Conservation (phyloP, 2,797 vertebrate species). For the Melanotaenia pygmaea region DNA sequence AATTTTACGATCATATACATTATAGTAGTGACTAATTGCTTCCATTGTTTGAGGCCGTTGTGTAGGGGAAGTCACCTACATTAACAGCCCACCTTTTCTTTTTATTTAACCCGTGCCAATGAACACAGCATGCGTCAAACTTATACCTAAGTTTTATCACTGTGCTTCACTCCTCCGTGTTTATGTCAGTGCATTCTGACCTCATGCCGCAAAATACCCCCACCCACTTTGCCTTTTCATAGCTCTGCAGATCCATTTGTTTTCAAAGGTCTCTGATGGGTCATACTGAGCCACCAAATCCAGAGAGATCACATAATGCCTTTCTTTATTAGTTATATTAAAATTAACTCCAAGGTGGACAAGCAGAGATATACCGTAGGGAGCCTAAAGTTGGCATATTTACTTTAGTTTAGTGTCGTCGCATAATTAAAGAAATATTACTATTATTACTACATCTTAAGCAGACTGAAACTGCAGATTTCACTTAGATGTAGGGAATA, state of each 20-base stretch:
- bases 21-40: constrained; percentile 30
- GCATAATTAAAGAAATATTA: neutral
- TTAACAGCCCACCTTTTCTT: constrained; percentile 45
- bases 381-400: neutral
- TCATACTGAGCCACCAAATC: constrained; percentile 48
- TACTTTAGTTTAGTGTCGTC: neutral
- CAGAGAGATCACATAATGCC: constrained; percentile 35
- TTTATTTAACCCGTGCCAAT: constrained; percentile 48
- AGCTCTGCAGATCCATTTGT: constrained; percentile 38
- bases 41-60: constrained; percentile 50
- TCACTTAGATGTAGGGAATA: too few relatives aligned
- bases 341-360: constrained; percentile 31
- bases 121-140: neutral
- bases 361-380: neutral
- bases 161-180: constrained; percentile 1
- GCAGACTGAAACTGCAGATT: too few relatives aligned
- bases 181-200: constrained; percentile 10
- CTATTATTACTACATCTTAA: neutral
- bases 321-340: constrained; percentile 34
- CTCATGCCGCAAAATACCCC: neutral
- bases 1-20: neutral
- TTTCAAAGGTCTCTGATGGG: constrained; percentile 39
- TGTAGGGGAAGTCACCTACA: constrained; percentile 63
- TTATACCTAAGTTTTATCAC: neutral
- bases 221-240: constrained; percentile 22